These are phyloP conservation scores for Synanthedon vespiformis DNA, from an alignment of 2,888 invertebrate genomes.

Conservation along the genomic window DNA sequence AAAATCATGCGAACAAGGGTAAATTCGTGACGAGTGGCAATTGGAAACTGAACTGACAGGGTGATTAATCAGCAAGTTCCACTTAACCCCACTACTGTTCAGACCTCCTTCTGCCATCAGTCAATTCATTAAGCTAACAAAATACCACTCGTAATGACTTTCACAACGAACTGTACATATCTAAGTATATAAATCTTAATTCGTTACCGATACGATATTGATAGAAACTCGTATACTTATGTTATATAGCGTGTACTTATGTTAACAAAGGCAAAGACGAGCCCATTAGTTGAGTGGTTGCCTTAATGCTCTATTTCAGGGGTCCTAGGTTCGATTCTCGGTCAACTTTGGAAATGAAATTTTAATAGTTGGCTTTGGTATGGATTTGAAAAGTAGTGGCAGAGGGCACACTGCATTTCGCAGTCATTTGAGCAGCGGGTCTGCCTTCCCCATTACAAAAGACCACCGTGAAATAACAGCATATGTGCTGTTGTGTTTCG, in stretches of 20 bases:
- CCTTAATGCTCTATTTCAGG: too few species aligned
- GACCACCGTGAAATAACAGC: too few species aligned
- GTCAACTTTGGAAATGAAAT: too few species aligned
- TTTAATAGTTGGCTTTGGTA: too few species aligned
- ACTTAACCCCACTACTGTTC: conserved; percentile 66
- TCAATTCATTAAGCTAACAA: conserved; percentile 70
- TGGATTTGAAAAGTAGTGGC: too few species aligned
- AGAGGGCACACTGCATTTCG: too few species aligned
- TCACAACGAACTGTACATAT: conserved; percentile 42
- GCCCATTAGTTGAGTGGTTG: too few species aligned
- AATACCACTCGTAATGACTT: conserved; percentile 66
- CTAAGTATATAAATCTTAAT: conserved; percentile 26
- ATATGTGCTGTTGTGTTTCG: too few species aligned
- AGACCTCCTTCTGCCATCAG: conserved; percentile 61
- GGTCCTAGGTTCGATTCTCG: too few species aligned
- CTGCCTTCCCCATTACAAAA: too few species aligned
- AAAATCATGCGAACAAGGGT: conserved; percentile 38
- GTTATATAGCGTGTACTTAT: conserved; percentile 4
- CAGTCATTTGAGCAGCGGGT: too few species aligned
- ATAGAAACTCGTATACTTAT: not conserved
- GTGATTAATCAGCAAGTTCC: conserved; percentile 66
- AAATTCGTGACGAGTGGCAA: conserved; percentile 1
- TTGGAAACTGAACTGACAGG: conserved; percentile 40
- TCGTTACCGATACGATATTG: not conserved
- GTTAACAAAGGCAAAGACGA: not conserved